A percentile compares a stretch with the other conserved stretches of the same genome.
phyloP scores from a whole-genome alignment of 2,888 invertebrate species.

The Drosophila neotestacea region DNA sequence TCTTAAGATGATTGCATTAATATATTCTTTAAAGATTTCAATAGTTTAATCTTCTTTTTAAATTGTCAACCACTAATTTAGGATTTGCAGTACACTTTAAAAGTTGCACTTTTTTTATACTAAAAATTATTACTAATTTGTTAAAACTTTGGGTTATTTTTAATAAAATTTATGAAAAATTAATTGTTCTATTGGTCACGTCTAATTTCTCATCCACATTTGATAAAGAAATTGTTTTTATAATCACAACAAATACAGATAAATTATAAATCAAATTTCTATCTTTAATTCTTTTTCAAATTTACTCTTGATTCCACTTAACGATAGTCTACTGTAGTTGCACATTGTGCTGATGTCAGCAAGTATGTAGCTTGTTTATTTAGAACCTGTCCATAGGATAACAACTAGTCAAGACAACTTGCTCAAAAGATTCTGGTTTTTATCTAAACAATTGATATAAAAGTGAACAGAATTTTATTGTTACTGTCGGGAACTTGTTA shows the following conservation, averaged over 20 bases:
- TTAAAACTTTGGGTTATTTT: not conserved
- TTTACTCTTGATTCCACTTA: not conserved
- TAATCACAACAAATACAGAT: too few species aligned
- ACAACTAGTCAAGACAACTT: not conserved
- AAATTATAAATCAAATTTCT: not conserved
- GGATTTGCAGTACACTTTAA: not conserved
- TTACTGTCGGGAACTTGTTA: not conserved
- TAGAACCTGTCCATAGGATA: not conserved
- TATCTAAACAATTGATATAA: not conserved
- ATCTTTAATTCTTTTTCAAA: not conserved
- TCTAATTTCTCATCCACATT: too few species aligned
- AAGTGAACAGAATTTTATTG: not conserved
- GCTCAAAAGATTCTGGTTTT: conserved; percentile 1
- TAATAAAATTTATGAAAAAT: too few species aligned
- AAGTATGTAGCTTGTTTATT: not conserved
- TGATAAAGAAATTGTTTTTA: too few species aligned
- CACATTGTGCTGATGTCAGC: not conserved
- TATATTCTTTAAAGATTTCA: not conserved
- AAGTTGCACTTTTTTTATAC: not conserved
- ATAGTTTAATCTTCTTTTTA: not conserved
- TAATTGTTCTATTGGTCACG: too few species aligned
- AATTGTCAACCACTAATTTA: not conserved
- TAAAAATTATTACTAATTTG: not conserved
- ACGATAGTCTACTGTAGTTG: not conserved
- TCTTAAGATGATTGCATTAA: too few species aligned